phyloP scores from a whole-genome alignment of 2,888 invertebrate genomes.

The Allygus modestus region DNA sequence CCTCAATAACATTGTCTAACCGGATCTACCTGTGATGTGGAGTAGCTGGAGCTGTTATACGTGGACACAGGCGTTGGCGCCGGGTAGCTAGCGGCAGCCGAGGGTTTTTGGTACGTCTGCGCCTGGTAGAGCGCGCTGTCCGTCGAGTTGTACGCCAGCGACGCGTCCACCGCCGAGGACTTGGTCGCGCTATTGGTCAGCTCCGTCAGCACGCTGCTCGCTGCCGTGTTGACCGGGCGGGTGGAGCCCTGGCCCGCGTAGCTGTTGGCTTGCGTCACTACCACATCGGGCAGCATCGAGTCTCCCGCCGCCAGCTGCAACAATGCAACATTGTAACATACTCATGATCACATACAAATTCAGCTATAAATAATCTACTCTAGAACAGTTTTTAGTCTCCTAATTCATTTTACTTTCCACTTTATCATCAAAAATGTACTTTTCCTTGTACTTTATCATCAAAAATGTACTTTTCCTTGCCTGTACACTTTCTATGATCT shows the following conservation, averaged over 20 bases:
- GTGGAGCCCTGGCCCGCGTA: conserved; percentile 46
- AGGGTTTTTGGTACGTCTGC: conserved; percentile 64
- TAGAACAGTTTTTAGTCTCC: too few relatives aligned
- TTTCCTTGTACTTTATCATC: too few relatives aligned
- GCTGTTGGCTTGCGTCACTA: conserved; percentile 50
- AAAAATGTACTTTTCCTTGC: too few relatives aligned
- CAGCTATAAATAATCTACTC: too few relatives aligned
- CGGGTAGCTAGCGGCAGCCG: conserved; percentile 66
- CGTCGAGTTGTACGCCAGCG: conserved; percentile 57
- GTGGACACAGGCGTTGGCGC: conserved; percentile 67
- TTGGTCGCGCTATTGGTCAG: conserved; percentile 53
- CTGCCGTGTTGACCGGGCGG: conserved; percentile 57
- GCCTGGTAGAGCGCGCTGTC: conserved; percentile 62
- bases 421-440: too few relatives aligned
- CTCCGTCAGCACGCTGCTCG: conserved; percentile 59
- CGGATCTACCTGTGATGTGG: conserved; percentile 63
- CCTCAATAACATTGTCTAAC: too few relatives aligned
- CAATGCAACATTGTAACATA: too few relatives aligned
- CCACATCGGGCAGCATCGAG: conserved; percentile 56
- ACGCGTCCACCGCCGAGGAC: conserved; percentile 55
- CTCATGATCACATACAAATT: neutral
- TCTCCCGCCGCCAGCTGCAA: conserved; percentile 56
- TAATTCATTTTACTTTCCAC: too few relatives aligned
- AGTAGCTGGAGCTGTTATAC: conserved; percentile 69
- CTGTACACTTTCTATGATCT: too few relatives aligned